Conservation (phyloP, 2,797 vertebrate genomes). For the Bradypodion pumilum region DNA sequence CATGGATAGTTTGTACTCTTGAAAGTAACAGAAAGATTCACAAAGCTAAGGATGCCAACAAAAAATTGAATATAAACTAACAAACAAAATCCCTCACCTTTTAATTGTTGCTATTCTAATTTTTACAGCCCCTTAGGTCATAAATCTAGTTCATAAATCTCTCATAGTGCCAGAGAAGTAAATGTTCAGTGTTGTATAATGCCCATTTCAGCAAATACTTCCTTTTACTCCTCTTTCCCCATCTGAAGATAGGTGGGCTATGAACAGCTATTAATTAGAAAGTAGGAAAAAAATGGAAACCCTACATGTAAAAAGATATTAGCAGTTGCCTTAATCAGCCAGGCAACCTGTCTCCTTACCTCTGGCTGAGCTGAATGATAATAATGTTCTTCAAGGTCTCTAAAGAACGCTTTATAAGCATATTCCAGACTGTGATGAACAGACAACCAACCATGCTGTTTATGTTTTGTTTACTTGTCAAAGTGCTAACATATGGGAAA, state of each 20-base stretch:
- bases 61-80: neutral
- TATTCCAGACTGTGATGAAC: neutral
- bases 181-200: neutral
- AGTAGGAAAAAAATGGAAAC: neutral
- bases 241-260: constrained; percentile 7
- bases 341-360: neutral
- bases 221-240: neutral
- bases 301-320: neutral
- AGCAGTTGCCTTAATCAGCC: constrained; percentile 12
- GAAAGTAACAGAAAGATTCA: neutral
- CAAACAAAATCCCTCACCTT: neutral
- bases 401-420: constrained; percentile 40
- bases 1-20: neutral
- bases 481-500: constrained; percentile 46
- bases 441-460: constrained; percentile 14
- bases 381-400: constrained; percentile 31
- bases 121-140: neutral
- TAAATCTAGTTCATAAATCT: neutral
- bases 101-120: neutral
- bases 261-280: neutral
- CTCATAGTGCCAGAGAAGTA: neutral
- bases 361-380: neutral
- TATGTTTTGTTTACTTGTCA: constrained; percentile 49
- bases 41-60: neutral
- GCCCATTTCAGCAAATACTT: neutral